These are phyloP conservation scores for Cataglyphis cursor DNA, from an alignment of 2,888 invertebrate species.

Conservation along the genomic window DNA sequence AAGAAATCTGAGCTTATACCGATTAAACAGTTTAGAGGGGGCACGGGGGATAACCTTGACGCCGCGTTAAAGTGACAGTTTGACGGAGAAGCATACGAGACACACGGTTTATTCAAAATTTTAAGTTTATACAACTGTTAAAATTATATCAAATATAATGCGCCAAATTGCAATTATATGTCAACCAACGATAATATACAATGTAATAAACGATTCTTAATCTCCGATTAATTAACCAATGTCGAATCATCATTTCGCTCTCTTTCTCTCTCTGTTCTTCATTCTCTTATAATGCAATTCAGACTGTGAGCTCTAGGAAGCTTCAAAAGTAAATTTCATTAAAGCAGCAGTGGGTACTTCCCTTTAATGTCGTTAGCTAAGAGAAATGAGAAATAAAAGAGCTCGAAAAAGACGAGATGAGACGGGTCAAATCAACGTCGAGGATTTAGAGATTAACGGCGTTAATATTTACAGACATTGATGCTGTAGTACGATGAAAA, in stretches of 20 bases:
- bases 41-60: constrained; percentile 22
- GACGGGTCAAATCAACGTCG: constrained; percentile 59
- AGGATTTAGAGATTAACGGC: constrained; percentile 71
- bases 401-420: constrained; percentile 52
- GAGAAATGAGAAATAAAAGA: constrained; percentile 59
- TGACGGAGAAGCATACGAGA: constrained; percentile 18
- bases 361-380: constrained; percentile 78
- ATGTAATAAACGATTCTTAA: constrained; percentile 31
- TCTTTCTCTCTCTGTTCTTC: constrained; percentile 19
- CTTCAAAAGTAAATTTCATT: constrained; percentile 83
- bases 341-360: constrained; percentile 77
- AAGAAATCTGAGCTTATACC: constrained; percentile 42
- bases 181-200: neutral
- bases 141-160: constrained; percentile 13
- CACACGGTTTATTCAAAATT: constrained; percentile 32
- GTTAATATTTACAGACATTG: constrained; percentile 62
- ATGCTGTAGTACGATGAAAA: constrained; percentile 44
- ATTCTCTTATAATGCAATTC: constrained; percentile 75
- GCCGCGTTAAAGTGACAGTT: constrained; percentile 22
- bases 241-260: constrained; percentile 7
- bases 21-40: constrained; percentile 35
- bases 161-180: constrained; percentile 20
- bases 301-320: constrained; percentile 75
- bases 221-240: constrained; percentile 25
- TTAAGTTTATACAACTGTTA: constrained; percentile 40